Evolutionary conservation across 2,888 invertebrate genomes (phyloP), one percentile per base, ranked within the genome.

Genomic region (Amorpha juglandis): DNA sequence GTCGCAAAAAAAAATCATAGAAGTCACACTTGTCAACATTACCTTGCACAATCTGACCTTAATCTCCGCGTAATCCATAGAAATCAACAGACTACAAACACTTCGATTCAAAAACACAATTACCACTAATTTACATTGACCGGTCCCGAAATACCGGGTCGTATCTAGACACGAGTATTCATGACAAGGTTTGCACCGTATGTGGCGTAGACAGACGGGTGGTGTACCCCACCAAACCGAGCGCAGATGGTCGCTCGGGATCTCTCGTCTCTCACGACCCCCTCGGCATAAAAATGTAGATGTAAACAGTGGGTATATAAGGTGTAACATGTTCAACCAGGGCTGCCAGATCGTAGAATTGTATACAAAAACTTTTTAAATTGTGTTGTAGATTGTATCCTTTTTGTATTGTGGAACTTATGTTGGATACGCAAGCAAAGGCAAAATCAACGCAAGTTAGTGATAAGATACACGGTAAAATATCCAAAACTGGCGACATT

Each of bases 161-260:
- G 52, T 27, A 55, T 7, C 3, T n/a, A 8, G 16, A 53, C 35
- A n/a, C 38, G 35, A 38, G 35, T 16, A 35, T 35, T 50, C 50
- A 50, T 50, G 16, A 38, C 35, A 38, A 38, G 35, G 9, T 35
- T 55, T 16, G 55, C 55, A 55, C 35, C 55, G 38, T 52, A 14
- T 52, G 52, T 52, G 52, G 3, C 14, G 12, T 19, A 6, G 12
- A 6, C 42, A 58, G 38, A 19, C 58, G 38, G 19, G 58, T 35
- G 33, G n/a, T 9, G n/a, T 38, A 19, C 42, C 58, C 58, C 38
- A 58, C 38, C 38, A 58, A 58, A 58, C 58, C 12, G 19, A 58
- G 42, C n/a, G n/a, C 58, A 58, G 58, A 58, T 58, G 58, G 58
- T 42, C 42, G 42, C 42, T 16, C 38, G 38, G 58, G 19, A 42